Conservation (phyloP, 2,888 invertebrate genomes). For the Thera obeliscata region DNA sequence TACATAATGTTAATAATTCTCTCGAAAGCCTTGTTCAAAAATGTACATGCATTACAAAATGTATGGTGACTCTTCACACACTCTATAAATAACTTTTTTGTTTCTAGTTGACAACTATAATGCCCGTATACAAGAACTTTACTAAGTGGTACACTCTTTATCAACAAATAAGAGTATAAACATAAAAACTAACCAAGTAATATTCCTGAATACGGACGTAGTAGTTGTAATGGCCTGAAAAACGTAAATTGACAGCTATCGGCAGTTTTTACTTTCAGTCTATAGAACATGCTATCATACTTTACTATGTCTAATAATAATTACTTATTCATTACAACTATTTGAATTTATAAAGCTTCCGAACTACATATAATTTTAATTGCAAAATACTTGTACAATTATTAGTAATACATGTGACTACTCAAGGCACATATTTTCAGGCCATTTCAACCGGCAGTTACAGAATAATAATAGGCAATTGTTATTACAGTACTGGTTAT, state of each 20-base stretch:
- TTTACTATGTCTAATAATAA: conserved; percentile 28
- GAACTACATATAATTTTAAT: conserved; percentile 16
- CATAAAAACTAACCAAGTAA: neutral
- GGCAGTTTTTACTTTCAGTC: conserved; percentile 33
- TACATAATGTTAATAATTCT: conserved; percentile 13
- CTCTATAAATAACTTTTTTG: conserved; percentile 8
- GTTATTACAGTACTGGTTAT: conserved; percentile 16
- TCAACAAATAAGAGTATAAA: neutral
- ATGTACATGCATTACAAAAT: conserved; percentile 26
- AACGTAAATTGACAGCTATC: conserved; percentile 24
- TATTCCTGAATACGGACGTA: conserved; percentile 10
- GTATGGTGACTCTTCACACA: conserved; percentile 19
- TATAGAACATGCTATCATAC: conserved; percentile 29
- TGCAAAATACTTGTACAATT: conserved; percentile 26
- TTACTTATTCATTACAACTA: conserved; percentile 22
- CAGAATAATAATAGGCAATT: conserved; percentile 11
- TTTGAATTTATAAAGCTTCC: conserved; percentile 24
- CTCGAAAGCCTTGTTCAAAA: conserved; percentile 26
- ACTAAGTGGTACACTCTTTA: neutral
- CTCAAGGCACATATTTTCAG: conserved; percentile 28
- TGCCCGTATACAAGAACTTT: conserved; percentile 8
- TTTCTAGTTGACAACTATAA: conserved; percentile 6
- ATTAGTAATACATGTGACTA: conserved; percentile 19
- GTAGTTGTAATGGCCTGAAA: conserved; percentile 31
- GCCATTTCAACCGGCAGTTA: conserved; percentile 25